Evolutionary conservation across 2,113 vertebrate genomes (phyloP).

Genomic region (Progne subis): DNA sequence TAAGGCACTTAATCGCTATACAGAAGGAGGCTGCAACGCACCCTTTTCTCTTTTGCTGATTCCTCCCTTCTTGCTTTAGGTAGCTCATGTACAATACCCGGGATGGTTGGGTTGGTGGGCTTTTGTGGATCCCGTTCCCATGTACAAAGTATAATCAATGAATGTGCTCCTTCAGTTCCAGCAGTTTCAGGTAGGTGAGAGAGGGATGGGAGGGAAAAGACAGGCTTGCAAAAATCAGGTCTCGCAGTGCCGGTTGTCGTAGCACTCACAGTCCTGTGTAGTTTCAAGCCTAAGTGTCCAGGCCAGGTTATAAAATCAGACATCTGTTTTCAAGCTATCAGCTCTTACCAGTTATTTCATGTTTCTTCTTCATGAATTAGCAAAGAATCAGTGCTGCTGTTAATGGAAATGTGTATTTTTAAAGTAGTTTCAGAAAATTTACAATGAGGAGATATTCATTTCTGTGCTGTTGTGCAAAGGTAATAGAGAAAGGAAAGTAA

Average conservation of each 20-base stretch:
- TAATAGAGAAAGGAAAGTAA: background rate
- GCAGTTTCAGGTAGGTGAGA: background rate
- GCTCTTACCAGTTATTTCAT: background rate
- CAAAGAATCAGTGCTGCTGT: background rate
- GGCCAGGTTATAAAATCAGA: background rate
- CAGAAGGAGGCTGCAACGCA: background rate
- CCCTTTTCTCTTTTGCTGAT: background rate
- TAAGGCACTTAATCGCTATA: background rate
- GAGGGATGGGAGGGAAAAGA: background rate
- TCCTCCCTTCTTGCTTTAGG: background rate
- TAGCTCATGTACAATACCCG: background rate
- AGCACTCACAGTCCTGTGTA: background rate
- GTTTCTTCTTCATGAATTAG: background rate
- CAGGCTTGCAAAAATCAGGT: background rate
- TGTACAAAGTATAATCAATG: background rate
- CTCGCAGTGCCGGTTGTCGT: fast-evolving
- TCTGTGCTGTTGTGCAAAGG: background rate
- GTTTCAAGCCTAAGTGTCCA: background rate
- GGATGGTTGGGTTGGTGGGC: background rate
- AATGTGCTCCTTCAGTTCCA: background rate
- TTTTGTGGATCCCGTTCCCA: background rate
- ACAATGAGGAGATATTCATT: background rate
- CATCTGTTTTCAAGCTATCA: background rate
- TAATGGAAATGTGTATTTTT: background rate
- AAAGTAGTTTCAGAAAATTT: background rate